Base-by-base conservation (phyloP, 1,140 invertebrate genomes). In the Formica exsecta region DNA sequence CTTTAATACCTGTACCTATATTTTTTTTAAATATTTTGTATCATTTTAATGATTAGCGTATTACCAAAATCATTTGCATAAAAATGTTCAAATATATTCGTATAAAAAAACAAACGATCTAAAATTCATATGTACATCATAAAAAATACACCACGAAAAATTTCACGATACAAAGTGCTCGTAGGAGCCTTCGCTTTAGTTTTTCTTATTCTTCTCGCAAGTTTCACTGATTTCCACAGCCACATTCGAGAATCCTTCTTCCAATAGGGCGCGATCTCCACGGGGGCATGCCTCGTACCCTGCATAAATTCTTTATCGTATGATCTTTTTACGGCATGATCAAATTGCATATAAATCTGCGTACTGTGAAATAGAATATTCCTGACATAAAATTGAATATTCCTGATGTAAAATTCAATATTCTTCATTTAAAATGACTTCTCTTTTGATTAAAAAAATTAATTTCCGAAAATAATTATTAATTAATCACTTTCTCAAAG, bases 201-300 rank as follows among this genome's bases (percentile, higher is more conserved):
- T 25, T 65, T 87, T 77, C 74, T 90, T 41, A 62, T 32, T 13
- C 3, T 83, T 32, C 88, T 90, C 62, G 89, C 86, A 22, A 91
- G 89, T 32, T 91, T 92, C 9, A 93, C 87, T 9, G 94, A 94
- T 92, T 97, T 97, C 96, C 96, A 97, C 22, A 97, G 89, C 95
- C 96, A 97, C 92, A 95, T 97, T 86, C 96, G 94, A 62, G 96
- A 96, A 85, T 97, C 96, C 91, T 97, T 97, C 90, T 97, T 97
- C 96, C 96, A 97, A 5, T 92, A 93, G 22, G 87, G 92, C 11
- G 96, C 94, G 13, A 96, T 95, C 88, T 96, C 95, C 22, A 94
- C 93, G 0, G 93, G 84, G 0, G 93, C 93, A 85, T 96, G 93
- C 62, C 86, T 93, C 0, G 81, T 93, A 0, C 95, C 95, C 92